phyloP scores from a whole-genome alignment of 2,113 vertebrate genomes.

The Cynopterus brachyotis region DNA sequence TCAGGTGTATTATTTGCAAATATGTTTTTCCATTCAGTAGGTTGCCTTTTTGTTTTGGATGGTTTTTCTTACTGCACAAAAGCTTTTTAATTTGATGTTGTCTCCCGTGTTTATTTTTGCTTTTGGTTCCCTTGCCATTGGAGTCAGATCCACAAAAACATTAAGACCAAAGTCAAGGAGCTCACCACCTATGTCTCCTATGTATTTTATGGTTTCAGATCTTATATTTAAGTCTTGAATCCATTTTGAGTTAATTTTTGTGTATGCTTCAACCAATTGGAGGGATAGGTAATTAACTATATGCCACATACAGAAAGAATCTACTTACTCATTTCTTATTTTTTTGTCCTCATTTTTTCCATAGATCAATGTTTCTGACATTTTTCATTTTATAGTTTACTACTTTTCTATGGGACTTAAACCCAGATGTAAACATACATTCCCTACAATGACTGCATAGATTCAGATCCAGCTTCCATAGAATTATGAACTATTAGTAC shows the following conservation, averaged over 20 bases:
- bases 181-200: not conserved
- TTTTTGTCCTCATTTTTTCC: not conserved
- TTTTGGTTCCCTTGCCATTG: not conserved
- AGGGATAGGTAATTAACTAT: conserved; percentile 18
- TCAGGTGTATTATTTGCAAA: not conserved
- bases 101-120: not conserved
- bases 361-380: not conserved
- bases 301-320: not conserved
- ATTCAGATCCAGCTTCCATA: not conserved
- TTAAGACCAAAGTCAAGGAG: not conserved
- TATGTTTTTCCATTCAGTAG: not conserved
- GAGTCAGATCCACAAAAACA: not conserved
- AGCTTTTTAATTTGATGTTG: not conserved
- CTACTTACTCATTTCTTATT: not conserved
- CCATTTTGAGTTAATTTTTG: not conserved
- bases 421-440: not conserved
- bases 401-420: not conserved
- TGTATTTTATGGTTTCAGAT: not conserved
- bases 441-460: not conserved
- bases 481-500: not conserved
- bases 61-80: not conserved
- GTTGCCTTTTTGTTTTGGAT: not conserved
- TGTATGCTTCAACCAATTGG: not conserved
- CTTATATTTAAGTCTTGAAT: not conserved
- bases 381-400: not conserved